Percentiles rank a stretch among this genome's conserved stretches.
Conservation (phyloP, 1,140 invertebrate species). For the Pseudomyrmex cubaensis region DNA sequence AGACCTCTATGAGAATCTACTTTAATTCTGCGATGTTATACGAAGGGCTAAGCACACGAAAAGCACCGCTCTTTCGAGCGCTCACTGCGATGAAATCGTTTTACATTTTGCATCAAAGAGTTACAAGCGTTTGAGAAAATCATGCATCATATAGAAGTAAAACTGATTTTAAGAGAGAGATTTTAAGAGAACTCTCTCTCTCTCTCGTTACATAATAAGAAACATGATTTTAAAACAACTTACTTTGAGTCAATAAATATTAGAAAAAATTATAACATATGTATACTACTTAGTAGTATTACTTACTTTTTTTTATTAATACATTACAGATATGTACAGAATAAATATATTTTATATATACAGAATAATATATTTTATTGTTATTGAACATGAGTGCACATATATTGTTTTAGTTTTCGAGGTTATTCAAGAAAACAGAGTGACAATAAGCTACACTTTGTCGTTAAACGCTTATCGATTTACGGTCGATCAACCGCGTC, state of each 20-base stretch:
- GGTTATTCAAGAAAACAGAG: neutral
- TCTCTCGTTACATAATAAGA: too few relatives aligned
- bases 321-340: too few relatives aligned
- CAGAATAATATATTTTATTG: too few relatives aligned
- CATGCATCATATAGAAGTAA: neutral
- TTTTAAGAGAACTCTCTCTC: too few relatives aligned
- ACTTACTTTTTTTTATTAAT: too few relatives aligned
- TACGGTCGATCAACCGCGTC: constrained; percentile 9
- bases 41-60: neutral
- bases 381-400: too few relatives aligned
- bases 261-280: too few relatives aligned
- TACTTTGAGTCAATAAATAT: neutral
- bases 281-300: too few relatives aligned
- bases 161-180: neutral
- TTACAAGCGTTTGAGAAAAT: neutral
- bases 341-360: too few relatives aligned
- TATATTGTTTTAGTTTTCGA: neutral
- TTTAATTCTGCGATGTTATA: constrained; percentile 14
- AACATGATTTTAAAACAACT: neutral
- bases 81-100: constrained; percentile 14
- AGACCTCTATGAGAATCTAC: constrained; percentile 3
- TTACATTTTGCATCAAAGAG: constrained; percentile 33
- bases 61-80: neutral
- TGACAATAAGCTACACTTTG: neutral
- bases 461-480: constrained; percentile 36